A percentile compares a stretch with the other conserved stretches of the same genome.
Evolutionary conservation across 2,888 invertebrate genomes (phyloP).

Genomic region (Parnassius mnemosyne): DNA sequence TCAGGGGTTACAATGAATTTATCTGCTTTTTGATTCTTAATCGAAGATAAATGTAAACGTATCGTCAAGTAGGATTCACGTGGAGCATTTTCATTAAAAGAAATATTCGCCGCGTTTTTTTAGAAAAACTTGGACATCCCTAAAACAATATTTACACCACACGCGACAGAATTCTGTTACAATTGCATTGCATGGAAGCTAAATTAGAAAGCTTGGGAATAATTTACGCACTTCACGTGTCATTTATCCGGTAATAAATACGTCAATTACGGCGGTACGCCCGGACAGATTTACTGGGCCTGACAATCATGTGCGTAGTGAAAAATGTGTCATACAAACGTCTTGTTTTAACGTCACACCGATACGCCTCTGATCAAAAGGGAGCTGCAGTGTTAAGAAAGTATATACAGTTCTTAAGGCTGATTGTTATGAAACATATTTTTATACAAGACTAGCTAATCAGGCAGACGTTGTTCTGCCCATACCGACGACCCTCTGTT

Average conservation of each 20-base stretch:
- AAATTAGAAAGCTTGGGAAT: conserved; percentile 38
- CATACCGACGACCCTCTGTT: too few species aligned
- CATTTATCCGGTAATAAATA: conserved; percentile 49
- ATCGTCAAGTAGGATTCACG: too few species aligned
- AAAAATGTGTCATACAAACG: conserved; percentile 31
- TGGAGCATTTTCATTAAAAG: too few species aligned
- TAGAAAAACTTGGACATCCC: not conserved
- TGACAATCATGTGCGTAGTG: conserved; percentile 27
- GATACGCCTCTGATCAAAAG: conserved; percentile 8
- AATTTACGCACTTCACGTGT: conserved; percentile 44
- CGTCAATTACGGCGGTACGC: conserved; percentile 44
- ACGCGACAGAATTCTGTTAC: conserved; percentile 28
- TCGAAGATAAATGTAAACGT: too few species aligned
- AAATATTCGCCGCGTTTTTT: too few species aligned
- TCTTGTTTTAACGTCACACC: not conserved
- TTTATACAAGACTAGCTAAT: too few species aligned
- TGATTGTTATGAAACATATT: too few species aligned
- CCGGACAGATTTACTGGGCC: conserved; percentile 34
- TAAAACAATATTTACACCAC: conserved; percentile 15
- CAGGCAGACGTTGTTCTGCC: too few species aligned
- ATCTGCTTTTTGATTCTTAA: too few species aligned
- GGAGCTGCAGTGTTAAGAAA: not conserved
- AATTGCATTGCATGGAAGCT: conserved; percentile 25
- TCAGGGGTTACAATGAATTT: too few species aligned
- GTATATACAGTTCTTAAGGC: not conserved